Base-by-base conservation (phyloP, 2,113 vertebrate genomes). In the Orthonyx spaldingii region DNA sequence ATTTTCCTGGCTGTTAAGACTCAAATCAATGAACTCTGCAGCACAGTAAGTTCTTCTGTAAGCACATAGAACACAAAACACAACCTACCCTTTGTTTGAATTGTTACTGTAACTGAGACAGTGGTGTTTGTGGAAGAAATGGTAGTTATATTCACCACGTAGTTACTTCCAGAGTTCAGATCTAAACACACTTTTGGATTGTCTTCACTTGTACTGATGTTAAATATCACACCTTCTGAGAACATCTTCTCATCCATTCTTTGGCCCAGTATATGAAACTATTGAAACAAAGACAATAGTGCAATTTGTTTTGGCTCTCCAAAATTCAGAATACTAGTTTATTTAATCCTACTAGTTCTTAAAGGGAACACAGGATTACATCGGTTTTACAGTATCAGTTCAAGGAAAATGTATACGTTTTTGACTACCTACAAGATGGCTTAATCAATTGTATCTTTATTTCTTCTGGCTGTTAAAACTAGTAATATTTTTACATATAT, bases 151-250 rank as follows among this genome's bases (percentile, higher is more conserved):
- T 98, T 98, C 94, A 99, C 97, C 61, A 97, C 94, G 94, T 99
- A 99, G 98, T 98, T 98, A 93, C 99, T 98, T 47, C 98, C 98
- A 9, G 98, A 98, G 37, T 95, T 95, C 91, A 99, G 97, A 78
- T 98, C 97, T 84, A 99, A 97, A 92, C 99, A 99, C 63, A 99
- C 55, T 16, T 98, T 90, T n/a, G 98, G 97, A 87, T 92, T 85
- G n/a, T 97, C 94, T 39, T 97, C 98, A 60, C 85, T 97, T 26
- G 98, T 98, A n/a, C 92, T 98, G 83, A 99, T 80, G 65, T 97
- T 96, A 84, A 91, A 97, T 81, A 79, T 83, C 16, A 93, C 89
- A 87, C 95, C 96, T 83, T 99, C 97, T 47, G 86, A 87, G 95
- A 99, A 99, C 2, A 47, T 85, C 57, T 94, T 97, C 94, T 99